Conservation (phyloP, 2,888 invertebrate genomes). For the Danaus chrysippus region DNA sequence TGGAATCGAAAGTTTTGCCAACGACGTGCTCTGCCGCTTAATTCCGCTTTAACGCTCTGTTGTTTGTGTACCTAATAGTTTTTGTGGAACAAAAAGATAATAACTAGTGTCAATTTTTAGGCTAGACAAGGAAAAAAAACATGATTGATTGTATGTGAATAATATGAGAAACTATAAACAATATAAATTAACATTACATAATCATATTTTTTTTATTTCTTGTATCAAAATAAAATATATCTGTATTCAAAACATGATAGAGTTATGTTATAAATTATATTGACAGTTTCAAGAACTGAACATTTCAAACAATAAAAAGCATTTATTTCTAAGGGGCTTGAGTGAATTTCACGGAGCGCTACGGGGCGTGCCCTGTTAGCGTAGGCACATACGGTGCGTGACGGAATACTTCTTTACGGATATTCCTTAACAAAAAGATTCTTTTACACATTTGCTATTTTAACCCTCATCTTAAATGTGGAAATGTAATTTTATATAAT, state of each 20-base stretch:
- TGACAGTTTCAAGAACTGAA: constrained; percentile 47
- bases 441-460: constrained; percentile 1
- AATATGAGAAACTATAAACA: too few relatives aligned
- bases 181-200: too few relatives aligned
- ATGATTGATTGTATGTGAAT: too few relatives aligned
- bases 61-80: constrained; percentile 53
- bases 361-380: constrained; percentile 22
- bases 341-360: constrained; percentile 57
- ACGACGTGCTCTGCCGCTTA: constrained; percentile 68
- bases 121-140: too few relatives aligned
- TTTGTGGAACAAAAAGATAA: background rate
- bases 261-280: constrained; percentile 6
- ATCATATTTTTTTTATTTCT: too few relatives aligned
- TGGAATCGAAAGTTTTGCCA: constrained; percentile 73
- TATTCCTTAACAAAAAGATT: constrained; percentile 9
- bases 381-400: constrained; percentile 20
- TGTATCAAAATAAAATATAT: too few relatives aligned
- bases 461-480: background rate
- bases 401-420: constrained; percentile 18
- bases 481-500: too few relatives aligned
- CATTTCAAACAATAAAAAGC: constrained; percentile 73
- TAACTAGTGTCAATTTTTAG: too few relatives aligned
- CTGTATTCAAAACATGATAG: too few relatives aligned
- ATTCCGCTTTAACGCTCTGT: constrained; percentile 52
- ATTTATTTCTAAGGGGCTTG: constrained; percentile 57